phyloP scores from a whole-genome alignment of 1,140 invertebrate species.

The Brachionus angularis region DNA sequence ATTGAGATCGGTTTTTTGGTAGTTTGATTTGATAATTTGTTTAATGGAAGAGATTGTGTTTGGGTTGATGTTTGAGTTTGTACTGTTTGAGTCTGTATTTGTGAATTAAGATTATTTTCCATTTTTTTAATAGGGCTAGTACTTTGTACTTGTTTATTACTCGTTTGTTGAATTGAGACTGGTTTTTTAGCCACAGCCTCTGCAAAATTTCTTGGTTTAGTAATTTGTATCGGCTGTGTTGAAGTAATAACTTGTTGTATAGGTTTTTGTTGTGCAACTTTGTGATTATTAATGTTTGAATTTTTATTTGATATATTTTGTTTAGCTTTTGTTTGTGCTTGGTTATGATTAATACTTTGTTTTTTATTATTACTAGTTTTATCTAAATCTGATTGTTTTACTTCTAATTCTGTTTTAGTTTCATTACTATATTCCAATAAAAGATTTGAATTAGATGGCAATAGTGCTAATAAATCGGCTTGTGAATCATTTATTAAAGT shows the following conservation, averaged over 20 bases:
- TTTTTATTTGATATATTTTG: too few relatives aligned
- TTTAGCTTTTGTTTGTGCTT: too few relatives aligned
- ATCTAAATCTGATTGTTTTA: too few relatives aligned
- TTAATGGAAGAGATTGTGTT: background rate
- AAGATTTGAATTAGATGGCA: background rate
- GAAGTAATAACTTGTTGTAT: background rate
- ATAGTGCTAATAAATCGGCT: background rate
- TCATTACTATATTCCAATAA: background rate
- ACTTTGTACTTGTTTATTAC: too few relatives aligned
- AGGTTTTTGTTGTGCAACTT: background rate
- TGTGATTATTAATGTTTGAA: background rate
- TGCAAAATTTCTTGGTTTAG: conserved; percentile 13
- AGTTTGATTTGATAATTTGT: background rate
- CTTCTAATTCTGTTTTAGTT: background rate
- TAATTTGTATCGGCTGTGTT: background rate
- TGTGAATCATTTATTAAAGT: conserved; percentile 20
- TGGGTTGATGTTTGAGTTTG: too few relatives aligned
- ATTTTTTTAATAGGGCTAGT: background rate
- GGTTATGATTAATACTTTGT: too few relatives aligned
- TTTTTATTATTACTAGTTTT: too few relatives aligned
- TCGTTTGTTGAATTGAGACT: too few relatives aligned
- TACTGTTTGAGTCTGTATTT: too few relatives aligned
- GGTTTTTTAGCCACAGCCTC: conserved; percentile 29
- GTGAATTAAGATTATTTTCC: background rate
- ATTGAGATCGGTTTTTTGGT: background rate